Evolutionary conservation across 2,888 invertebrate genomes (phyloP).

Genomic region (Eucriotettix oculatus): DNA sequence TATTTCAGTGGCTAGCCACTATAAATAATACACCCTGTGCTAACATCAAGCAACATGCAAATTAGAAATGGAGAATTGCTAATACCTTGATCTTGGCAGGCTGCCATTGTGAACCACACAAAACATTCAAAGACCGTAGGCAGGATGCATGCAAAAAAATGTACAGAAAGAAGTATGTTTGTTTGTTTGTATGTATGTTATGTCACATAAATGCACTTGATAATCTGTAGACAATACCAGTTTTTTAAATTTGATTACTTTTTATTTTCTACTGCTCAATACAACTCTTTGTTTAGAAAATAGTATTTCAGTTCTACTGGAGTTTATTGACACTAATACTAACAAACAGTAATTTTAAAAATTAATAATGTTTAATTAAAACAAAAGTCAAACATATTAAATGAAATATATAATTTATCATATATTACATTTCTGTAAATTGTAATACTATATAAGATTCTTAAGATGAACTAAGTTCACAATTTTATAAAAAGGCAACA

Average conservation of each 20-base stretch:
- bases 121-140: constrained; percentile 53
- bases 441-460: no score
- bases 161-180: constrained; percentile 10
- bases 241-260: not conserved
- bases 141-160: constrained; percentile 43
- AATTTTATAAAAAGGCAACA: no score
- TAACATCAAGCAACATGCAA: constrained; percentile 21
- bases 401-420: no score
- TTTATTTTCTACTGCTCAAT: no score
- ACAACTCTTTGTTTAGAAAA: no score
- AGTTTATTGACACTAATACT: no score
- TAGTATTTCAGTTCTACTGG: no score
- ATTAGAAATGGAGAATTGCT: constrained; percentile 27
- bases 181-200: constrained; percentile 7
- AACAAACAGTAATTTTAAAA: no score
- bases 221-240: not conserved
- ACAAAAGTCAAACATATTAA: no score
- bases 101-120: constrained; percentile 53
- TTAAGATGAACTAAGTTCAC: no score
- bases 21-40: not conserved
- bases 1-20: not conserved
- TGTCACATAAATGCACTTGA: constrained; percentile 1
- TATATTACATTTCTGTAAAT: no score
- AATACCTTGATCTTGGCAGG: constrained; percentile 43
- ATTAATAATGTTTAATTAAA: no score